Conservation (phyloP, 2,113 vertebrate genomes). For the Pipa parva region DNA sequence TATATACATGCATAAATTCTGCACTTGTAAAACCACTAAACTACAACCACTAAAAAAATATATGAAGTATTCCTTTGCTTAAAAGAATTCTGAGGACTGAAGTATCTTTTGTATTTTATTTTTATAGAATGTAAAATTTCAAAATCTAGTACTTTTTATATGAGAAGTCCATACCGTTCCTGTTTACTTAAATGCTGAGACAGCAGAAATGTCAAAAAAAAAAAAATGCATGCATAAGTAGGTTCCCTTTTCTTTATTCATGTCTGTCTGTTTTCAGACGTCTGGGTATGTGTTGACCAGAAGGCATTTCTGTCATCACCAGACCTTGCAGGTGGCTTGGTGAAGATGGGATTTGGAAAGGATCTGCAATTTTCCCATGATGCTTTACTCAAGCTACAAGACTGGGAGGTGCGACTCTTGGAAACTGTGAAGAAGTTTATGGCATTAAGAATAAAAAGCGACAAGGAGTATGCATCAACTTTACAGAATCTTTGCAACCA, state of each 20-base stretch:
- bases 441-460: conserved; percentile 91
- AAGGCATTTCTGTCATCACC: conserved; percentile 48
- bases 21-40: no score
- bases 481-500: conserved; percentile 93
- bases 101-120: no score
- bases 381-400: conserved; percentile 92
- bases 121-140: no score
- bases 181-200: no score
- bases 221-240: background rate
- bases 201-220: no score
- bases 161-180: no score
- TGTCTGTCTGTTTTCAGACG: conserved; percentile 47
- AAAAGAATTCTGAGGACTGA: no score
- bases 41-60: no score
- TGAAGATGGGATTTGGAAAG: conserved; percentile 92
- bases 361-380: conserved; percentile 92
- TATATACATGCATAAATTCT: no score
- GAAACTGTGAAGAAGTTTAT: conserved; percentile 96
- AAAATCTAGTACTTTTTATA: no score
- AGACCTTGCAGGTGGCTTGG: conserved; percentile 64
- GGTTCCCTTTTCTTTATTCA: background rate
- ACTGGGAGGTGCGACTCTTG: conserved; percentile 91
- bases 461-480: conserved; percentile 91
- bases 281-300: conserved; percentile 63
- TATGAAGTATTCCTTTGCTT: no score